Evolutionary conservation across 2,797 vertebrate genomes (phyloP).

Genomic region (Rallus crepitans): DNA sequence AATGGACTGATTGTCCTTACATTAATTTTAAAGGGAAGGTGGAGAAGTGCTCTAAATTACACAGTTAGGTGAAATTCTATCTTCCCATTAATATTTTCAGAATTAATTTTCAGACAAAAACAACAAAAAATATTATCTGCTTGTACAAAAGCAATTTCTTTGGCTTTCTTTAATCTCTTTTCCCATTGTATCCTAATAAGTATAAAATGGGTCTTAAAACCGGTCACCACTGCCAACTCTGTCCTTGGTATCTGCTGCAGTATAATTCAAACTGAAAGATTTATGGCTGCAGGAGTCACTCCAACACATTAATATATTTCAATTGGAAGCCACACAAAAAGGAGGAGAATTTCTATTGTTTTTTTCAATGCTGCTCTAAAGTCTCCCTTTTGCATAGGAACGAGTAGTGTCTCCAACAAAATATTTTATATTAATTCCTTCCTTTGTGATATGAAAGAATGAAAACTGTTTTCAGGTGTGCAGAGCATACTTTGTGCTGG

Average conservation of each 20-base stretch:
- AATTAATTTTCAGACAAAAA: not conserved
- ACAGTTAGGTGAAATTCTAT: not conserved
- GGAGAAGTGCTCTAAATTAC: not conserved
- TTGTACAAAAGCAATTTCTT: not conserved
- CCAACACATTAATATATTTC: not conserved
- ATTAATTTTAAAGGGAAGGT: not conserved
- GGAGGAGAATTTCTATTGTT: not conserved
- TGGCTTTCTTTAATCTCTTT: not conserved
- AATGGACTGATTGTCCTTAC: not conserved
- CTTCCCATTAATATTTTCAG: fast-evolving
- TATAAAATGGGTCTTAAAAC: not conserved
- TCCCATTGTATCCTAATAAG: not conserved
- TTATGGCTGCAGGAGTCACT: not conserved
- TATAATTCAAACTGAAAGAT: not conserved
- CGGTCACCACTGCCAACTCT: not conserved
- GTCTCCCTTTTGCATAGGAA: not conserved
- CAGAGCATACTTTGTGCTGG: not conserved
- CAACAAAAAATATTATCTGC: not conserved
- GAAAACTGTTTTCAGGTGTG: not conserved
- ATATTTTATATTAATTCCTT: not conserved
- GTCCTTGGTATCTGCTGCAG: not conserved
- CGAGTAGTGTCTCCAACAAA: not conserved
- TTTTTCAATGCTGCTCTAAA: not conserved
- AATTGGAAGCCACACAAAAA: not conserved
- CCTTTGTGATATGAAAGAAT: not conserved